Evolutionary conservation across 2,888 invertebrate genomes (phyloP), one percentile per base, ranked within the genome.

Genomic region (Pyrgus malvae): DNA sequence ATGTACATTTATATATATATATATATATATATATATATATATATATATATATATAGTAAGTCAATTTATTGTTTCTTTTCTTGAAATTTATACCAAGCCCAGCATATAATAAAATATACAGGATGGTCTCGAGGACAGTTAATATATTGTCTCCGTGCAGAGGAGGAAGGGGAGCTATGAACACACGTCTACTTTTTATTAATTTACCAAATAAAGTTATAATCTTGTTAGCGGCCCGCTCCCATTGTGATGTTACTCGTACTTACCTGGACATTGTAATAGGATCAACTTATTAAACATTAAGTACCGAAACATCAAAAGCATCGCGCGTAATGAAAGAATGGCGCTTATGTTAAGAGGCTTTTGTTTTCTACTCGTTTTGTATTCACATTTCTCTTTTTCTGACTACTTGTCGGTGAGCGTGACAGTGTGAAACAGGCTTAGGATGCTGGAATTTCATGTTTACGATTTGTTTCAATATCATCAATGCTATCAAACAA

Each of bases 281-380:
- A 91, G 91, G 91, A 90, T 91, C 89, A 91, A 89, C 87, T 89
- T 90, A 88, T 90, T 84, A 90, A 86, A 87, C 79, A 87, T 83
- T 88, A 90, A 90, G 90, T 90, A 89, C 70, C 77, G 19, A 75
- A 80, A 88, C 90, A 91, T 90, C 90, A 90, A 90, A 88, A 85
- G 86, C 84, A 69, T 79, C 72, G 69, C 69, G 63, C 72, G 62
- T 65, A 71, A 74, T 68, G 74, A 83, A 84, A 82, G 83, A 85
- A 86, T 79, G 71, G 60, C 64, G 75, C 75, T 78, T 74, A 46
- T 74, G 77, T 74, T 87, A 88, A 87, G 86, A 85, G 85, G 87
- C 79, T 87, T 86, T 78, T 61, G 59, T 54, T 57, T 61, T 53
- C 59, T 61, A 60, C 60, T 64, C 66, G 63, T 63, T 65, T 61